Conservation (phyloP, 2,888 invertebrate species). For the Caenorhabditis afra region DNA sequence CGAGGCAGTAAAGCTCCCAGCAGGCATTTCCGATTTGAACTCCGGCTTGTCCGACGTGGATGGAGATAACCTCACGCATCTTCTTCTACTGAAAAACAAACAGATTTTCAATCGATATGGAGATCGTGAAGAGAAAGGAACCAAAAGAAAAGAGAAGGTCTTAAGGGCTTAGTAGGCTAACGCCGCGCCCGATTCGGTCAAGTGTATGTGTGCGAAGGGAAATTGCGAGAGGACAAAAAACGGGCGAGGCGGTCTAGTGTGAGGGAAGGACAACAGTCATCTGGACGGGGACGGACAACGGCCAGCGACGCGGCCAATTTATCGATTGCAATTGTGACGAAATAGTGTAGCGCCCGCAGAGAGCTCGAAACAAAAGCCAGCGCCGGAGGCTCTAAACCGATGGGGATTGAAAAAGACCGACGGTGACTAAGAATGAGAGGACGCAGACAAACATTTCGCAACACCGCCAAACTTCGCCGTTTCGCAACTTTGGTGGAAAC, state of each 20-base stretch:
- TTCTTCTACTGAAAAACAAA: conserved; percentile 5
- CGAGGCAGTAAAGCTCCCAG: conserved; percentile 84
- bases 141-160: neutral
- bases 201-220: conserved; percentile 18
- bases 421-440: conserved; percentile 1
- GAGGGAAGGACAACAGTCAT: conserved; percentile 36
- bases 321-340: conserved; percentile 45
- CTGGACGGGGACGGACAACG: conserved; percentile 20
- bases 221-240: conserved; percentile 8
- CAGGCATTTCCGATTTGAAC: conserved; percentile 83
- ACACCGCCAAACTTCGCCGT: too few species aligned
- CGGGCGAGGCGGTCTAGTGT: conserved; percentile 13
- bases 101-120: neutral
- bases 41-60: conserved; percentile 78
- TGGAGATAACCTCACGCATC: conserved; percentile 75
- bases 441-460: conserved; percentile 21
- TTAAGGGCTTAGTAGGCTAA: conserved; percentile 6
- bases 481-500: too few species aligned
- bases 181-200: conserved; percentile 20
- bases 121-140: conserved; percentile 1
- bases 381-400: neutral
- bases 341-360: conserved; percentile 42
- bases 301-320: conserved; percentile 36
- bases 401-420: conserved; percentile 2
- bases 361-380: conserved; percentile 35